Evolutionary conservation across 1,140 invertebrate species (phyloP).

Genomic region (Drosophila lowei): DNA sequence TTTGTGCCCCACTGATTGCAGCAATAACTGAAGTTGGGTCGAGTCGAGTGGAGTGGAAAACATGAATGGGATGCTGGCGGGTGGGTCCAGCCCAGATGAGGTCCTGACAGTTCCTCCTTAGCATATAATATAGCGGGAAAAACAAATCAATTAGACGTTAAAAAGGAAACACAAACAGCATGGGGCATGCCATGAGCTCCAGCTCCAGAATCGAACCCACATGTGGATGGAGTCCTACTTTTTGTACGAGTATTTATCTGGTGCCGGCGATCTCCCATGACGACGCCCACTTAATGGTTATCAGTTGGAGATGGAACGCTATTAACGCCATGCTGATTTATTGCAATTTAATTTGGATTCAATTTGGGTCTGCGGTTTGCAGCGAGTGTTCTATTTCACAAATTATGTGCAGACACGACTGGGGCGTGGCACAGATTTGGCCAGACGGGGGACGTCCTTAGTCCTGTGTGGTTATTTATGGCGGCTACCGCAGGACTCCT

Average conservation of each 20-base stretch:
- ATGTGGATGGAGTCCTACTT: conserved; percentile 34
- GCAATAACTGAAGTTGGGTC: conserved; percentile 7
- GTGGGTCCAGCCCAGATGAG: conserved; percentile 7
- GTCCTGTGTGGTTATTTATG: conserved; percentile 60
- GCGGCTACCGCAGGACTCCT: conserved; percentile 18
- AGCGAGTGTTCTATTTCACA: conserved; percentile 74
- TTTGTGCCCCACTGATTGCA: conserved; percentile 56
- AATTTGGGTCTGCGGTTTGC: conserved; percentile 58
- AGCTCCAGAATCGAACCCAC: conserved; percentile 20
- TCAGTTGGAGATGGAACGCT: conserved; percentile 63
- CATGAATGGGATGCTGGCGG: conserved; percentile 47
- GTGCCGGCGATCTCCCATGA: conserved; percentile 50
- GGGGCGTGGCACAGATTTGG: conserved; percentile 55
- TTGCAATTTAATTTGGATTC: conserved; percentile 79
- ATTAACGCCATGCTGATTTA: conserved; percentile 78
- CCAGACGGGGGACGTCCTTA: conserved; percentile 23
- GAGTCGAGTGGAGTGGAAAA: conserved; percentile 42
- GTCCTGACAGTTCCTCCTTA: conserved; percentile 16
- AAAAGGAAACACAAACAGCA: conserved; percentile 52
- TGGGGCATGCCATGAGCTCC: conserved; percentile 1
- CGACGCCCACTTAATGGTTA: conserved; percentile 77
- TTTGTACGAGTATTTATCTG: conserved; percentile 45
- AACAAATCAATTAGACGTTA: conserved; percentile 75
- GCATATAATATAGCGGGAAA: conserved; percentile 60
- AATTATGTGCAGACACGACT: conserved; percentile 76